Percentiles rank a stretch among this genome's conserved stretches.
Conservation (phyloP, 2,113 vertebrate genomes). For the Misgurnus mizolepis region DNA sequence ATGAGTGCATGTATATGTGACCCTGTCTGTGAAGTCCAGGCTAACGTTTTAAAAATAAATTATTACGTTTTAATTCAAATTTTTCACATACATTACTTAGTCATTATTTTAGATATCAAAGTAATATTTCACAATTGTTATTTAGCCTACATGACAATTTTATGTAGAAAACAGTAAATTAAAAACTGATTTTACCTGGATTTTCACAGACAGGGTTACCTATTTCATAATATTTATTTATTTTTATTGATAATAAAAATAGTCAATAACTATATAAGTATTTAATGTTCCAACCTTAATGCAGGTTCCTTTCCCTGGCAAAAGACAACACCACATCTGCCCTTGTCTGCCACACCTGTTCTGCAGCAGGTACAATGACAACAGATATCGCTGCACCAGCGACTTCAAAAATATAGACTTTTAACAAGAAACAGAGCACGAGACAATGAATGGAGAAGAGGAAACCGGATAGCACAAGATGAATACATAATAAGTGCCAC, state of each 20-base stretch:
- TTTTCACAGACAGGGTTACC: too few relatives aligned
- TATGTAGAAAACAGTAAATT: too few relatives aligned
- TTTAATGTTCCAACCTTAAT: neutral
- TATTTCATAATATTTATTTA: too few relatives aligned
- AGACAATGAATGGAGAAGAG: constrained; percentile 12
- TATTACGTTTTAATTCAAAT: too few relatives aligned
- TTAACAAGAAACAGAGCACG: constrained; percentile 57
- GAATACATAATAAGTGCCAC: constrained; percentile 37
- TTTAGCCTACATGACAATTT: too few relatives aligned
- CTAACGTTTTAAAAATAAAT: too few relatives aligned
- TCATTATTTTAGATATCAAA: too few relatives aligned
- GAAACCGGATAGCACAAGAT: constrained; percentile 23
- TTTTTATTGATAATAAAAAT: neutral
- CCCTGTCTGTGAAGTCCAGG: too few relatives aligned
- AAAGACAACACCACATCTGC: constrained; percentile 84
- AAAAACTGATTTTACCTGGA: too few relatives aligned
- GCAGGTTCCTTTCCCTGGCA: constrained; percentile 84
- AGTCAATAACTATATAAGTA: neutral
- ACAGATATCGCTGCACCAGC: constrained; percentile 80
- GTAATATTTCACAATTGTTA: too few relatives aligned
- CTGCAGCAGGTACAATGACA: constrained; percentile 74
- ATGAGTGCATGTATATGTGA: neutral
- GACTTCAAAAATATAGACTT: constrained; percentile 84
- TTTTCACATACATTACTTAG: too few relatives aligned
- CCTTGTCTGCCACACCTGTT: constrained; percentile 82